Evolutionary conservation across 2,113 vertebrate species (phyloP).

Genomic region (Notechis scutatus): DNA sequence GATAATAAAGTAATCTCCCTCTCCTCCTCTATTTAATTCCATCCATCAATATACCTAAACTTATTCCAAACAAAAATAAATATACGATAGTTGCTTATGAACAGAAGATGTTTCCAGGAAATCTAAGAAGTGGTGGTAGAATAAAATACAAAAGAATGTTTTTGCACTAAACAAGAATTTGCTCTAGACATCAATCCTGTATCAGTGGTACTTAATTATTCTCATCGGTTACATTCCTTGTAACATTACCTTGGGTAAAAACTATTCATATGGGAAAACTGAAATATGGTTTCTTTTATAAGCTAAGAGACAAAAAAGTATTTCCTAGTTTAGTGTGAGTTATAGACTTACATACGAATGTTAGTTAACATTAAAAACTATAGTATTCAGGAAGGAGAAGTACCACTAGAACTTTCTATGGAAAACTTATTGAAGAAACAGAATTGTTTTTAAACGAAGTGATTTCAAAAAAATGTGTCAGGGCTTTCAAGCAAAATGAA

Average conservation of each 20-base stretch:
- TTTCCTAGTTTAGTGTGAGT: not conserved
- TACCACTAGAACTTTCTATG: not conserved
- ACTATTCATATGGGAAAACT: not conserved
- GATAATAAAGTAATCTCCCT: not conserved
- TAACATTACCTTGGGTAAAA: not conserved
- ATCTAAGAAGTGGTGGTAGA: not conserved
- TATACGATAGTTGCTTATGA: not conserved
- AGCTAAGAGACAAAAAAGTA: not conserved
- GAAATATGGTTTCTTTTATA: not conserved
- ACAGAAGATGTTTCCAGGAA: not conserved
- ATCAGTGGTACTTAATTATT: not conserved
- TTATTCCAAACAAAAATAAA: not conserved
- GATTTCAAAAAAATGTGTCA: not conserved
- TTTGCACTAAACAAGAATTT: not conserved
- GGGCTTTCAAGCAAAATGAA: not conserved
- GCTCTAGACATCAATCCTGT: not conserved
- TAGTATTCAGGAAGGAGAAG: not conserved
- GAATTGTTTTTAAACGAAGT: not conserved
- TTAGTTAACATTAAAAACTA: not conserved
- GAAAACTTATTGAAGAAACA: not conserved
- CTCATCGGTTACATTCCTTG: not conserved
- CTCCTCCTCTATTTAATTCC: not conserved
- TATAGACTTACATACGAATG: not conserved
- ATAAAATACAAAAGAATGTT: not conserved
- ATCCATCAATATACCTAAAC: not conserved